Conservation (phyloP, 2,888 invertebrate species). For the Mesorhabditis spiculigera region DNA sequence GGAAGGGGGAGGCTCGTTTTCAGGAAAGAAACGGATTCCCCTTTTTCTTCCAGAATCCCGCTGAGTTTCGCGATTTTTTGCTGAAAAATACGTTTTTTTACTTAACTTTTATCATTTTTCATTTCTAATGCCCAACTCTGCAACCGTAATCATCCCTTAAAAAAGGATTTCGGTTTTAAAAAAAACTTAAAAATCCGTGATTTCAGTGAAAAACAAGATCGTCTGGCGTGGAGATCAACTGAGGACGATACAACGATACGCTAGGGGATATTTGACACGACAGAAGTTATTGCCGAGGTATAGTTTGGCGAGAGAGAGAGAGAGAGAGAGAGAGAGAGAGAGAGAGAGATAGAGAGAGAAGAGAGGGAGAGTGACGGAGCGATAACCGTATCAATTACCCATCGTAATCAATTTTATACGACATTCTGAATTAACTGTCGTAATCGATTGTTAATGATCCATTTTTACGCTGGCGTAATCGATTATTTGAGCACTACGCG, state of each 20-base stretch:
- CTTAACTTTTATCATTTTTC: neutral
- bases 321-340: no score
- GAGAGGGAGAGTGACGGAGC: no score
- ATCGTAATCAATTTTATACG: no score
- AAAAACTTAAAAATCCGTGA: constrained; percentile 6
- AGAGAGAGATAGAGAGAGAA: no score
- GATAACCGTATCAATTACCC: no score
- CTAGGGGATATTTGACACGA: constrained; percentile 78
- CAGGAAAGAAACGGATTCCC: neutral
- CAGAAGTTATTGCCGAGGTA: constrained; percentile 63
- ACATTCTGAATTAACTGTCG: no score
- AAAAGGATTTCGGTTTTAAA: neutral
- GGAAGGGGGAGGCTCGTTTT: no score
- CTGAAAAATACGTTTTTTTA: no score
- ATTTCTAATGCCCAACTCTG: neutral
- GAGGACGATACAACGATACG: constrained; percentile 77
- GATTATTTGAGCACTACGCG: no score
- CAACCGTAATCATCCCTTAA: neutral
- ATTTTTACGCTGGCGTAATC: no score
- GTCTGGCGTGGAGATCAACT: constrained; percentile 77
- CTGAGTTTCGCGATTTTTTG: neutral
- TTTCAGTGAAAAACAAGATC: constrained; percentile 89
- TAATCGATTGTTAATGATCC: no score
- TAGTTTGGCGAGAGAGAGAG: no score
- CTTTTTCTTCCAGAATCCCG: neutral